Evolutionary conservation across 2,888 invertebrate species (phyloP), one percentile per base, ranked within the genome.

Genomic region (Rosalia funebris): DNA sequence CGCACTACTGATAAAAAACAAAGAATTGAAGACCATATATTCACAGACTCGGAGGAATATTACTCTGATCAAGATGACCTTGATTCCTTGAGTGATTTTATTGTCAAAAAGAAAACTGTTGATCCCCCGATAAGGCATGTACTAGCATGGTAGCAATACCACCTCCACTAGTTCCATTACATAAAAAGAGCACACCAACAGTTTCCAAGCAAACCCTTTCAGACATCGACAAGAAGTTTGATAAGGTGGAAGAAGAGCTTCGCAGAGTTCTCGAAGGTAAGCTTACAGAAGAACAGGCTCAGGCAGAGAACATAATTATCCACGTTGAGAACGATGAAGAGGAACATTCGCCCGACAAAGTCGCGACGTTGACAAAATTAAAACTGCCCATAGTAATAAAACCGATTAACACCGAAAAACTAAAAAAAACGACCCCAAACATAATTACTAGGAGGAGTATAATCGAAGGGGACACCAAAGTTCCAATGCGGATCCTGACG

Each of bases 301-400:
- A 63, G 12, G 69, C 71, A 1, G 73, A 74, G 20, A 72, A 74
- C 39, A 71, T 74, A 12, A 72, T 74, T 46, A 70, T 74, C 9
- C 67, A 69, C 45, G 69, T 74, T 1, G 62, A 71, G 12, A 68
- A 67, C 45, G 74, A 72, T 36, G 69, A 70, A 31, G 73, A 73
- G n/a, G 20, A 45, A 10, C 37, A 39, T 0, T 39, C 25, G 10
- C 25, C 25, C 4, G 39, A 50, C 7, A 39, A 39, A 39, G 25
- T 39, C 9, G 50, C 50, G 1, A 39, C 50, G 10, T 37, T 61
- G 5, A 54, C 57, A 20, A 57, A 57, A 39, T 19, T 60, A 11
- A 50, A 61, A 12, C 47, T 63, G 17, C 62, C 60, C 1, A 60
- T 65, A 7, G 65, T 59, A 0, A 65, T 63, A 7, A 65, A 61